Percentiles rank a stretch among this genome's conserved stretches.
Evolutionary conservation across 2,797 vertebrate species (phyloP).

Genomic region (Rousettus madagascariensis): DNA sequence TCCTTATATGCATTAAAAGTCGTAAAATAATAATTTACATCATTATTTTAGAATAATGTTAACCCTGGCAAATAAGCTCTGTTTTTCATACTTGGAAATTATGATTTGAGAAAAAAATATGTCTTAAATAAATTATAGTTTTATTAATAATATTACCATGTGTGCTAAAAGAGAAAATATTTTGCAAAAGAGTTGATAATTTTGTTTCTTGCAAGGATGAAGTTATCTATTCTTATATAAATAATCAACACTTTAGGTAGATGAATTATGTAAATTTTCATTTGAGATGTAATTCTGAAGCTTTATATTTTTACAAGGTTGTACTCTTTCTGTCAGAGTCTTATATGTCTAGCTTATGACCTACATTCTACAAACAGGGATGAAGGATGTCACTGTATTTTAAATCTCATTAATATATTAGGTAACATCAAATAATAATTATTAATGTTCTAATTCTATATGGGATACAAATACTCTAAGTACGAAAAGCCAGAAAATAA

Average conservation of each 20-base stretch:
- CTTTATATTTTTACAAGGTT: not conserved
- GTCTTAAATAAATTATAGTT: not conserved
- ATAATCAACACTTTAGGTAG: not conserved
- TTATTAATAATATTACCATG: not conserved
- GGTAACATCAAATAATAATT: not conserved
- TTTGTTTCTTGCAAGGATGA: not conserved
- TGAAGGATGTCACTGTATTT: not conserved
- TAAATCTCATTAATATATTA: constrained; percentile 16
- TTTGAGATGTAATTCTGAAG: not conserved
- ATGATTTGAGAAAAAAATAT: not conserved
- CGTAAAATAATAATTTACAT: not conserved
- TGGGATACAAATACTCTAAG: not conserved
- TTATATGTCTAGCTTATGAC: not conserved
- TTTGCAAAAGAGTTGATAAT: not conserved
- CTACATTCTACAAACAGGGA: not conserved
- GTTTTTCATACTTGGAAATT: not conserved
- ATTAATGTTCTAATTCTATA: not conserved
- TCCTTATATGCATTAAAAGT: not conserved
- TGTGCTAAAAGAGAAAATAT: not conserved
- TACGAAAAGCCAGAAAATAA: not conserved
- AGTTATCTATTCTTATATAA: not conserved
- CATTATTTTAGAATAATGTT: not conserved
- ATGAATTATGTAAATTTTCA: constrained; percentile 11
- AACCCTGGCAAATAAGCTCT: not conserved
- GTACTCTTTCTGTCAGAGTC: not conserved